Percentiles rank a stretch among this genome's conserved stretches.
Evolutionary conservation across 2,797 vertebrate species (phyloP).

Genomic region (Anabas testudineus): DNA sequence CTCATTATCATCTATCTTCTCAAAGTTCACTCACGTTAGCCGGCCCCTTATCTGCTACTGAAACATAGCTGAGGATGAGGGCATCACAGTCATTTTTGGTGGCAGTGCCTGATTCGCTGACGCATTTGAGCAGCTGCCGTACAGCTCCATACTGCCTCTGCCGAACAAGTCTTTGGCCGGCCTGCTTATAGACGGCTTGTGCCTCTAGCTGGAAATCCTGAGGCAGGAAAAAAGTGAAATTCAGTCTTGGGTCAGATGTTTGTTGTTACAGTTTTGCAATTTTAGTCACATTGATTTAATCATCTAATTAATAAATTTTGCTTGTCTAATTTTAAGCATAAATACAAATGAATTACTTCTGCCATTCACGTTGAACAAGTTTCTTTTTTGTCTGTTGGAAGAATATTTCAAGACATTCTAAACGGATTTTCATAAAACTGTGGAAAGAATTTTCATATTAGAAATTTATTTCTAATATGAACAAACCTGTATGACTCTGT

Average conservation of each 20-base stretch:
- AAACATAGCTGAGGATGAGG: conserved; percentile 91
- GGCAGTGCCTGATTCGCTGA: conserved; percentile 92
- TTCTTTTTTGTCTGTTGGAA: too few relatives aligned
- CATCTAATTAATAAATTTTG: too few relatives aligned
- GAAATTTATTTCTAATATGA: not conserved
- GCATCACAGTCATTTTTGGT: conserved; percentile 92
- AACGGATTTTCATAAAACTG: too few relatives aligned
- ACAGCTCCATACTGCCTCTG: conserved; percentile 89
- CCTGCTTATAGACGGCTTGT: conserved; percentile 88
- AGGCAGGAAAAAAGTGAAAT: not conserved
- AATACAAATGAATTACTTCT: not conserved
- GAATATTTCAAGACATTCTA: too few relatives aligned
- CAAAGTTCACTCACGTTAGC: conserved; percentile 84
- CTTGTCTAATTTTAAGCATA: not conserved
- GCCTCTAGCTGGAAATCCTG: conserved; percentile 98
- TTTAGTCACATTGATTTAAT: not conserved
- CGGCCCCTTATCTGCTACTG: conserved; percentile 87
- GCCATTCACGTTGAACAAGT: too few relatives aligned
- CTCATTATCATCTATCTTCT: not conserved
- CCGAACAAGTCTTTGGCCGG: conserved; percentile 89
- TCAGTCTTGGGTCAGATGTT: too few relatives aligned
- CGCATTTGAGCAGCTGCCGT: conserved; percentile 94
- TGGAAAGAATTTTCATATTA: too few relatives aligned
- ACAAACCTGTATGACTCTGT: conserved; percentile 95
- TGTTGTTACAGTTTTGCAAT: not conserved